Percentiles rank a stretch among this genome's conserved stretches.
Conservation (phyloP, 2,888 invertebrate genomes). For the Vannuccia rotundouncinata region DNA sequence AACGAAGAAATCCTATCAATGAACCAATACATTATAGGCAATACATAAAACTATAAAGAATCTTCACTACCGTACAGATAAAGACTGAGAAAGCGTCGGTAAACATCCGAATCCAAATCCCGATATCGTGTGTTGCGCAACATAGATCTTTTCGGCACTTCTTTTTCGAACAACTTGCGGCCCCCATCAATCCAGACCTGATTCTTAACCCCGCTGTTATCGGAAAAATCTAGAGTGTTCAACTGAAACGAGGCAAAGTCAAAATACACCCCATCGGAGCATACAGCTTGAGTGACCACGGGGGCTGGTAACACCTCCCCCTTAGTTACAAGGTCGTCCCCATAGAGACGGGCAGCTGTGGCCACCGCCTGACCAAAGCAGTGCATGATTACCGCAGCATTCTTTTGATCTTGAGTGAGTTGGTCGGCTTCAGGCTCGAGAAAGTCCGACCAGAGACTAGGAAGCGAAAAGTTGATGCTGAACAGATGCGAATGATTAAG, state of each 20-base stretch:
- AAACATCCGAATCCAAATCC: slow-evolving; percentile 25
- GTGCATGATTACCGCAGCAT: slow-evolving; percentile 21
- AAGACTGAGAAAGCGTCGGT: neutral
- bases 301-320: slow-evolving; percentile 1
- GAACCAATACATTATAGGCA: no score
- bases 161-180: slow-evolving; percentile 29
- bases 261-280: slow-evolving; percentile 27
- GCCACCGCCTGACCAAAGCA: slow-evolving; percentile 5
- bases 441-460: slow-evolving; percentile 17
- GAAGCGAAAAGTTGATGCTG: neutral
- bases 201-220: neutral
- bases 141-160: neutral
- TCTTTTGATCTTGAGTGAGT: neutral
- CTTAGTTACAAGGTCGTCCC: slow-evolving; percentile 27
- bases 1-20: no score
- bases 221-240: slow-evolving; percentile 13
- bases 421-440: slow-evolving; percentile 32
- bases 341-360: neutral
- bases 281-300: neutral
- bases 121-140: slow-evolving; percentile 10
- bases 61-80: neutral
- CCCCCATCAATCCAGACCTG: slow-evolving; percentile 12
- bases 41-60: no score
- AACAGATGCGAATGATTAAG: slow-evolving; percentile 23
- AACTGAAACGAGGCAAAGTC: slow-evolving; percentile 27